Evolutionary conservation across 2,888 invertebrate species (phyloP), one percentile per base, ranked within the genome.

Genomic region (Apamea monoglypha): DNA sequence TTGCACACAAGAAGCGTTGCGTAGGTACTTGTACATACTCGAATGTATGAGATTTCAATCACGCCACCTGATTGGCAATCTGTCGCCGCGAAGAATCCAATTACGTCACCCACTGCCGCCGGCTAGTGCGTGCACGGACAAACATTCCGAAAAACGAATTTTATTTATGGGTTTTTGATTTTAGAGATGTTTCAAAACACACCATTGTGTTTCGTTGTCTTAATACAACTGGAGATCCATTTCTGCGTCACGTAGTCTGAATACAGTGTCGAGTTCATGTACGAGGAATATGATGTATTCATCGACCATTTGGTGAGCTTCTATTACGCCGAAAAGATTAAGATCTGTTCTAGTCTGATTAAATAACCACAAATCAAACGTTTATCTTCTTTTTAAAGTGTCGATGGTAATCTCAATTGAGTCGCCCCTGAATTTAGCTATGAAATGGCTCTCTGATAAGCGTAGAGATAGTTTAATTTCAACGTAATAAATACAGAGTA

Each of bases 31-130:
- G 69, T 59, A 66, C 6, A 40, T 68, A 73, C 76, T 77, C 21
- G 74, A 78, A 76, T 78, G 76, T 72, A 64, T 70, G 74, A 56
- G 73, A 81, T 74, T 82, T 80, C 89, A 87, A 90, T 91, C 89
- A 90, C 69, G 68, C 47, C 67, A 78, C 79, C 81, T 91, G 90
- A 93, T 93, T 92, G 93, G 89, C 92, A 93, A 93, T 93, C 91
- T 87, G 88, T 80, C 79, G 78, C 73, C 73, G 78, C 74, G 68
- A 87, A 71, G 40, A 78, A 89, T 82, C 59, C 40, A 36, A 90
- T 90, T 88, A 87, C 85, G 53, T 66, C 75, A 64, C 76, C 59
- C 29, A 74, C n/a, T 70, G 73, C 87, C 82, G 40, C 50, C 72
- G 84, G 84, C 69, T 21, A 56, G 64, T 83, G 77, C 69, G 73